Conservation (phyloP, 2,113 vertebrate species). For the Nyctereutes procyonoides region DNA sequence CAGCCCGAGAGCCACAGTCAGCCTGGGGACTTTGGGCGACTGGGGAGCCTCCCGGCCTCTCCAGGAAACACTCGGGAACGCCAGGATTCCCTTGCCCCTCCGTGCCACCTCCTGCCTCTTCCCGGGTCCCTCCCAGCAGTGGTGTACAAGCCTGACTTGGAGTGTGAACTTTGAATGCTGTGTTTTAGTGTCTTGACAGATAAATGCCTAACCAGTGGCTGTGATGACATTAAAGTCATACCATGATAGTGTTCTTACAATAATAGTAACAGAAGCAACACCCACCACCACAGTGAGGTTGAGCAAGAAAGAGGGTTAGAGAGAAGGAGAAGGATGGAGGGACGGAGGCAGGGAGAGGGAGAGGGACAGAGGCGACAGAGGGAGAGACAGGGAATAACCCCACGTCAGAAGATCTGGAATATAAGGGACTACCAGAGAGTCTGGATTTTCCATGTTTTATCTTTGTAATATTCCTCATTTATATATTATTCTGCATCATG, state of each 20-base stretch:
- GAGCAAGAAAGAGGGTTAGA: not conserved
- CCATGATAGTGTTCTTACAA: not conserved
- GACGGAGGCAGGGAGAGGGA: not conserved
- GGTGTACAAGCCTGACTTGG: not conserved
- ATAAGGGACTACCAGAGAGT: rapidly evolving
- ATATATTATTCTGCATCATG: rapidly evolving
- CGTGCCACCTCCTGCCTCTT: not conserved
- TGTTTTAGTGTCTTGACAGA: not conserved
- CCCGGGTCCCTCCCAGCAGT: not conserved
- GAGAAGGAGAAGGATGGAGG: no score
- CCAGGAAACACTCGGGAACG: not conserved
- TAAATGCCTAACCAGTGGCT: not conserved
- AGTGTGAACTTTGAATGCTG: not conserved
- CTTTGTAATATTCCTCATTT: no score
- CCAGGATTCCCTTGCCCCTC: not conserved
- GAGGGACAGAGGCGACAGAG: not conserved
- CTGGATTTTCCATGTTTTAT: not conserved
- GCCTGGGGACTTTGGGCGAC: rapidly evolving
- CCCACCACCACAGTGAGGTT: not conserved
- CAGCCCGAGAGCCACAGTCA: not conserved
- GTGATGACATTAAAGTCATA: not conserved
- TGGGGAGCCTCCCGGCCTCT: no score
- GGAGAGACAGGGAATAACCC: not conserved
- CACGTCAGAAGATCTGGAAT: not conserved
- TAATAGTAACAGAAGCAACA: not conserved